Percentiles rank a stretch among this genome's conserved stretches.
Conservation (phyloP, 2,797 vertebrate genomes). For the Uromys caudimaculatus region DNA sequence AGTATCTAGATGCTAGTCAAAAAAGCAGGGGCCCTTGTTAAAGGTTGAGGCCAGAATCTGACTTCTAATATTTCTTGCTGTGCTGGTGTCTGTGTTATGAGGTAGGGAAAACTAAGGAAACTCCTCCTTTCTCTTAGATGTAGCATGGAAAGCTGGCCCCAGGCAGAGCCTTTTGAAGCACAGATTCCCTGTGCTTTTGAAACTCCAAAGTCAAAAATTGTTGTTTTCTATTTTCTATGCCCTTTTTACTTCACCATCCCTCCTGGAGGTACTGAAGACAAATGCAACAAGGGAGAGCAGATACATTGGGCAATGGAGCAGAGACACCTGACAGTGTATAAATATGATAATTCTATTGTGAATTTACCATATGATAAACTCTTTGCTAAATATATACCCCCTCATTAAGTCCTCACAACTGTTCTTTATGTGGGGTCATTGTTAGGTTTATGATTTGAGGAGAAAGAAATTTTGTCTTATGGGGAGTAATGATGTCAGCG, state of each 20-base stretch:
- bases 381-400: neutral
- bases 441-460: neutral
- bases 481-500: neutral
- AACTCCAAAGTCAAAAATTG: constrained; percentile 31
- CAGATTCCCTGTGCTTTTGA: constrained; percentile 9
- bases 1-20: neutral
- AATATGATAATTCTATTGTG: neutral
- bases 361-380: neutral
- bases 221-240: neutral
- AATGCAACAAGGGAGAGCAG: neutral
- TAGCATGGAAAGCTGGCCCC: neutral
- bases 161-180: constrained; percentile 8
- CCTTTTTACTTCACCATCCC: neutral
- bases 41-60: neutral
- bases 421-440: neutral
- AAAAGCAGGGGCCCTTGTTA: neutral
- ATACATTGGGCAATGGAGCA: neutral
- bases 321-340: neutral
- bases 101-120: neutral
- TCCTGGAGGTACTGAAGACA: neutral
- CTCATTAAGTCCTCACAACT: neutral
- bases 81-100: neutral
- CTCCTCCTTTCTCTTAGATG: neutral
- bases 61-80: neutral
- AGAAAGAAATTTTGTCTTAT: neutral